Percentiles rank a stretch among this genome's conserved stretches.
Conservation (phyloP, 2,888 invertebrate genomes). For the Watsonalla cultraria region DNA sequence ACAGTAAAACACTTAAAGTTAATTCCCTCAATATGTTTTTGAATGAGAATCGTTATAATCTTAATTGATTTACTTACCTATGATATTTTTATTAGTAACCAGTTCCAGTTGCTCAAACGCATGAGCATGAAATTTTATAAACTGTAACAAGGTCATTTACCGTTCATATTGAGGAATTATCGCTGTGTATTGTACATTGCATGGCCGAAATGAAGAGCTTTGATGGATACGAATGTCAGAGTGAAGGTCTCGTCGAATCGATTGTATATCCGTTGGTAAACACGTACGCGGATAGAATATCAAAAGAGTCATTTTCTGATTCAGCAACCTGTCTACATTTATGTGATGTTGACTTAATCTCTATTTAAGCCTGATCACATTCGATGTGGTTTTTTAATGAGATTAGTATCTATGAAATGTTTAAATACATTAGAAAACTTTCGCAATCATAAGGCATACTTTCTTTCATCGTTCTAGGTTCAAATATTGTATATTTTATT, state of each 20-base stretch:
- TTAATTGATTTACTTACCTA: too few relatives aligned
- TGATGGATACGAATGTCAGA: slow-evolving; percentile 53
- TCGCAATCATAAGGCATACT: too few relatives aligned
- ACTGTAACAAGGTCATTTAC: slow-evolving; percentile 71
- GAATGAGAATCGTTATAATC: neutral
- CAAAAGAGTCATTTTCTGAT: slow-evolving; percentile 12
- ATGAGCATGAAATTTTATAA: slow-evolving; percentile 70
- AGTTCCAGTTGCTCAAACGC: slow-evolving; percentile 54
- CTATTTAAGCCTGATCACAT: neutral
- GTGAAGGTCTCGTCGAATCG: slow-evolving; percentile 45
- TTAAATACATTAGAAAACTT: neutral
- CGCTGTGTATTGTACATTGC: slow-evolving; percentile 35
- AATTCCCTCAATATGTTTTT: neutral
- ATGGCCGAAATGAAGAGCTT: slow-evolving; percentile 44
- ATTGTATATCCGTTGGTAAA: slow-evolving; percentile 27
- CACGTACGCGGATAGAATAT: slow-evolving; percentile 23
- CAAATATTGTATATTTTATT: too few relatives aligned
- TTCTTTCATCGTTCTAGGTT: too few relatives aligned
- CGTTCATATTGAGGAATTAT: slow-evolving; percentile 59
- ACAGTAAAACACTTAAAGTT: neutral
- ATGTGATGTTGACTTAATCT: slow-evolving; percentile 1
- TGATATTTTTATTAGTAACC: slow-evolving; percentile 21
- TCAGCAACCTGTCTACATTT: slow-evolving; percentile 1
- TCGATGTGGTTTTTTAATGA: neutral
- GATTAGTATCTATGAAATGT: neutral